Conservation (phyloP, 2,797 vertebrate genomes). For the Takifugu ocellatus region DNA sequence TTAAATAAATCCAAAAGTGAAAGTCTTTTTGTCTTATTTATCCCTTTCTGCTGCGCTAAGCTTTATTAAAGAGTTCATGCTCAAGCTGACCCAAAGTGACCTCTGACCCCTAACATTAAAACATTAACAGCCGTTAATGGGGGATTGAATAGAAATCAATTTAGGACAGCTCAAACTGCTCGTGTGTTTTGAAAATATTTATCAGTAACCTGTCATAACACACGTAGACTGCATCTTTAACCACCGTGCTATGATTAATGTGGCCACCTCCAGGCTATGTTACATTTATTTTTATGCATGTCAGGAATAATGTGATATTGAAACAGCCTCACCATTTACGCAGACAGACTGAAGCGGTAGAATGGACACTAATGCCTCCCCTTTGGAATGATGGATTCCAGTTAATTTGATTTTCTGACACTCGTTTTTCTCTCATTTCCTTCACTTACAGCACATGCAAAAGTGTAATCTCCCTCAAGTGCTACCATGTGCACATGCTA, state of each 20-base stretch:
- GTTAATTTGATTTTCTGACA: slow-evolving; percentile 32
- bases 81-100: too few species aligned
- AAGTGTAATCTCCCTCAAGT: slow-evolving; percentile 47
- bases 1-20: too few species aligned
- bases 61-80: too few species aligned
- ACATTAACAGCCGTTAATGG: too few species aligned
- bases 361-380: slow-evolving; percentile 19
- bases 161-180: too few species aligned
- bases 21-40: too few species aligned
- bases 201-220: background rate
- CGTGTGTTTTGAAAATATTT: background rate
- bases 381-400: slow-evolving; percentile 12
- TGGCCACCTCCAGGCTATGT: slow-evolving; percentile 13
- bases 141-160: too few species aligned
- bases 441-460: slow-evolving; percentile 30
- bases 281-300: slow-evolving; percentile 37
- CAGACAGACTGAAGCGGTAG: slow-evolving; percentile 18
- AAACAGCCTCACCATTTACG: slow-evolving; percentile 31
- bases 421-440: slow-evolving; percentile 12
- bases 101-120: too few species aligned
- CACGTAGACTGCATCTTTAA: background rate
- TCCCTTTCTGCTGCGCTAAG: too few species aligned
- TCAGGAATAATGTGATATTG: slow-evolving; percentile 32
- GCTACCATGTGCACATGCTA: slow-evolving; percentile 61
- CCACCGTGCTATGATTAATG: slow-evolving; percentile 3